Conservation (phyloP, 2,797 vertebrate genomes). For the Sebastes diaconus region DNA sequence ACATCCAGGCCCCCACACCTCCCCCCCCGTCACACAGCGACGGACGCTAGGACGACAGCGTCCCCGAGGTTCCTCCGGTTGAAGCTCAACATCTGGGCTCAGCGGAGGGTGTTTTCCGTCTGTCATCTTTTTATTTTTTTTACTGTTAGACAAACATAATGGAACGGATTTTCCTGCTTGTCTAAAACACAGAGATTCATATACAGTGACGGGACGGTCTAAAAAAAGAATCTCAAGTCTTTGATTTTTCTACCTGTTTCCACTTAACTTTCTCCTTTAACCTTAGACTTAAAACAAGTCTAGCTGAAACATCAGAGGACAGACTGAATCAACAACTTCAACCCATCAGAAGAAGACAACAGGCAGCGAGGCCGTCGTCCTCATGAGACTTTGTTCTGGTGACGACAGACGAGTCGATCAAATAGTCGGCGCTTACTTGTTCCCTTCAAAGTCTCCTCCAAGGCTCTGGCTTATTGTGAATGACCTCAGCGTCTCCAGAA, state of each 20-base stretch:
- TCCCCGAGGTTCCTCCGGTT: slow-evolving; percentile 20
- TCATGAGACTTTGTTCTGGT: slow-evolving; percentile 1
- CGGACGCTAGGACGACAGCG: slow-evolving; percentile 39
- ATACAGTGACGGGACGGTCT: neutral
- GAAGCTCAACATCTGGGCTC: slow-evolving; percentile 52
- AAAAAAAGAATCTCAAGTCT: neutral
- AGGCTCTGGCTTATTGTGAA: slow-evolving; percentile 33
- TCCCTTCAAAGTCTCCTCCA: slow-evolving; percentile 66
- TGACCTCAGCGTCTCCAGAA: slow-evolving; percentile 42
- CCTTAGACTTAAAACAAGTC: neutral
- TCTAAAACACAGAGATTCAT: neutral
- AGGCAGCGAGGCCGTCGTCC: neutral
- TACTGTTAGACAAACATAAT: neutral
- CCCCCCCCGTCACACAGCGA: slow-evolving; percentile 48
- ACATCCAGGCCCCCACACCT: slow-evolving; percentile 13
- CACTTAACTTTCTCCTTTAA: neutral
- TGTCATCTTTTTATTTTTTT: neutral
- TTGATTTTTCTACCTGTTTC: neutral
- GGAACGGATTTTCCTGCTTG: neutral
- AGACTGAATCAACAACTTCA: neutral
- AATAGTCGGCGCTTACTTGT: slow-evolving; percentile 36
- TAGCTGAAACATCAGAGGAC: neutral
- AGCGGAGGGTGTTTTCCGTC: neutral
- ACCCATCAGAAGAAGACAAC: neutral
- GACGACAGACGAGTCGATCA: slow-evolving; percentile 21